Conservation (phyloP, 1,140 invertebrate genomes). For the Aporrectodea caliginosa region DNA sequence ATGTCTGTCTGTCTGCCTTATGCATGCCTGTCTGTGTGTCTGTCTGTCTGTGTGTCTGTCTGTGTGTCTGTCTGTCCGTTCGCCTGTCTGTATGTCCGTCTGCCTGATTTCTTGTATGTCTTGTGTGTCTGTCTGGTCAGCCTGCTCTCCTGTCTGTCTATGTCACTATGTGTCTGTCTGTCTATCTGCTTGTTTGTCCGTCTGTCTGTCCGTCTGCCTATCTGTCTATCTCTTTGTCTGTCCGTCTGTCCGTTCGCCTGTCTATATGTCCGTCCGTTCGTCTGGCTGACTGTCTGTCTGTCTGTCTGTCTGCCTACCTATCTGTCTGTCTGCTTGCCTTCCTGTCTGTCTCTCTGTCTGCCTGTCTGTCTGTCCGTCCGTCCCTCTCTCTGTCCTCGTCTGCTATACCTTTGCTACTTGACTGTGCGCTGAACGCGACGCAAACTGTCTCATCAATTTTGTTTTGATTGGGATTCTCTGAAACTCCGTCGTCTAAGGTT, state of each 20-base stretch:
- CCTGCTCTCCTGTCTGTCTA: background rate
- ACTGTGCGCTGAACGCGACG: background rate
- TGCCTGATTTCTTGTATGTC: background rate
- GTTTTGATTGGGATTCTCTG: too few relatives aligned
- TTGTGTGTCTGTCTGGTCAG: background rate
- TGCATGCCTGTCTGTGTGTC: background rate
- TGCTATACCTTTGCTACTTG: background rate
- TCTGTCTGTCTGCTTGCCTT: background rate
- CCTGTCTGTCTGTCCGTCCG: background rate
- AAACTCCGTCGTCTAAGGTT: too few relatives aligned
- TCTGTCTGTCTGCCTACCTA: background rate
- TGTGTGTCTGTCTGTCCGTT: background rate
- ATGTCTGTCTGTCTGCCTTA: too few relatives aligned
- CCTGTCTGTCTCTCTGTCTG: too few relatives aligned
- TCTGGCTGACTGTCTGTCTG: background rate
- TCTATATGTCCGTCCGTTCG: background rate
- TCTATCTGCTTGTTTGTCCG: background rate
- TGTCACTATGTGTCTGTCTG: background rate
- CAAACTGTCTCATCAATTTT: too few relatives aligned
- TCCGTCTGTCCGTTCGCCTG: background rate
- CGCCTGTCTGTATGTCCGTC: background rate
- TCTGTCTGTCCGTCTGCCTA: background rate
- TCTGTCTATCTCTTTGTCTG: background rate
- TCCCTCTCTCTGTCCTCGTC: background rate
- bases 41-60: background rate